phyloP scores from a whole-genome alignment of 2,797 vertebrate genomes.

The Pantherophis vulpinus region DNA sequence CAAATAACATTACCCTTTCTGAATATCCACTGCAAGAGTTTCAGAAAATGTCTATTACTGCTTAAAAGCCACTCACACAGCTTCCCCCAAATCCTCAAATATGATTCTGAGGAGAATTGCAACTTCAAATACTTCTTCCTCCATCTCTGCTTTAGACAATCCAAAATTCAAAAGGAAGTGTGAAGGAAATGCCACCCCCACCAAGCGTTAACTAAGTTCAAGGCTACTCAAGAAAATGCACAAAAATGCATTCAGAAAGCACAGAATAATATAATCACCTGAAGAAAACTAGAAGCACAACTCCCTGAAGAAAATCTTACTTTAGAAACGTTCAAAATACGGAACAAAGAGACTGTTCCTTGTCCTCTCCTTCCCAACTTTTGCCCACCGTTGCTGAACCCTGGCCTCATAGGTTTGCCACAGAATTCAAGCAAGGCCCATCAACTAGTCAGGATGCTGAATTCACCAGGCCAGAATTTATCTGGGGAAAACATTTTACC shows the following conservation, averaged over 20 bases:
- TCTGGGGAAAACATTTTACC: not conserved
- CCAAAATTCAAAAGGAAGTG: not conserved
- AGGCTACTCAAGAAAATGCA: not conserved
- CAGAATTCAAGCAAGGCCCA: not conserved
- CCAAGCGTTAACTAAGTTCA: not conserved
- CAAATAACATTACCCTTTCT: not conserved
- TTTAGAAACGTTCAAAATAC: not conserved
- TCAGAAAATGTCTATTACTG: not conserved
- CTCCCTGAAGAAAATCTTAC: not conserved
- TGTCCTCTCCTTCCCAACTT: not conserved
- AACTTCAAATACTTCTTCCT: not conserved
- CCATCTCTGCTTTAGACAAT: not conserved
- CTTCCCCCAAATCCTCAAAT: not conserved
- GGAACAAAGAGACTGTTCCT: too few species aligned
- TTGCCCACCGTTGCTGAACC: not conserved
- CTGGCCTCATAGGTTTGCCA: not conserved
- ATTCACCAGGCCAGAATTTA: not conserved
- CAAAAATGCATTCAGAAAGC: not conserved
- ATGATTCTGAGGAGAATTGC: not conserved
- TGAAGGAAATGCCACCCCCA: not conserved
- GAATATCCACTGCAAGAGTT: not conserved
- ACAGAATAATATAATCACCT: not conserved
- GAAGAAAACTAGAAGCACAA: not conserved
- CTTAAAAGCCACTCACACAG: not conserved
- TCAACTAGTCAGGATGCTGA: not conserved